Conservation (phyloP, 2,797 vertebrate species). For the Chrysocyon brachyurus region DNA sequence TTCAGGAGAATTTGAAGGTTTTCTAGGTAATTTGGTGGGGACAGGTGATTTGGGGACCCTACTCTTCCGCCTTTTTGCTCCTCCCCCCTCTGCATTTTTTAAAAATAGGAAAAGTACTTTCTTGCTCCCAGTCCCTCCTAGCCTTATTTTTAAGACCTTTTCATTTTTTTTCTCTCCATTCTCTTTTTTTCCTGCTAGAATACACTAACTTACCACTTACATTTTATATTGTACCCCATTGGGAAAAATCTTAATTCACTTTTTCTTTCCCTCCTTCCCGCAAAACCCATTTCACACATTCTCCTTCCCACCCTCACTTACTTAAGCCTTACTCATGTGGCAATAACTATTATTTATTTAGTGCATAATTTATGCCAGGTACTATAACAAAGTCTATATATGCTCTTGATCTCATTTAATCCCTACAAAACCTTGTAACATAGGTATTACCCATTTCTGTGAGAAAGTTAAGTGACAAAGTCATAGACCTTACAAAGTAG, state of each 20-base stretch:
- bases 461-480: neutral
- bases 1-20: too few relatives aligned
- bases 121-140: neutral
- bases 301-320: neutral
- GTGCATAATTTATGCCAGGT: neutral
- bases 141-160: neutral
- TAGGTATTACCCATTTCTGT: neutral
- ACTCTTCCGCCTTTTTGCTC: too few relatives aligned
- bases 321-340: neutral
- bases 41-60: too few relatives aligned
- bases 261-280: neutral
- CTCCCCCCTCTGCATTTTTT: neutral
- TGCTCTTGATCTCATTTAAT: neutral
- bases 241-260: neutral
- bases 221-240: neutral
- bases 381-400: neutral
- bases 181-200: neutral
- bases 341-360: constrained; percentile 27
- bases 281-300: neutral
- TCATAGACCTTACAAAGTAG: neutral
- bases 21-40: too few relatives aligned
- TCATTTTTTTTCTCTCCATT: neutral
- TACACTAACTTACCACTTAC: neutral
- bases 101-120: neutral
- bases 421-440: neutral